Evolutionary conservation across 1,140 invertebrate species (phyloP).

Genomic region (Achroia grisella): DNA sequence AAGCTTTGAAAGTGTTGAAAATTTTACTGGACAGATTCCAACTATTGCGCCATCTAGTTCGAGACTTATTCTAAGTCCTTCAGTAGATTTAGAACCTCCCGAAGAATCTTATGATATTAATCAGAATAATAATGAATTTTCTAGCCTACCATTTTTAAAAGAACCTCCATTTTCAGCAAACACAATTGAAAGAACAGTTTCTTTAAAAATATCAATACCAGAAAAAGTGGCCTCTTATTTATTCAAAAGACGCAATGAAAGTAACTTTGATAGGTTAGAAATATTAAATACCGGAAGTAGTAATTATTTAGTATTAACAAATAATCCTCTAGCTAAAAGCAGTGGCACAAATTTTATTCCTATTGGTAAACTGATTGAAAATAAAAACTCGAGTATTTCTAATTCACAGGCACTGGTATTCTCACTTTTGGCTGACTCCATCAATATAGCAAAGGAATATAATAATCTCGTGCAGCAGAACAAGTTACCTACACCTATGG

Average conservation of each 20-base stretch:
- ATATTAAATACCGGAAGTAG: conserved; percentile 56
- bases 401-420: conserved; percentile 63
- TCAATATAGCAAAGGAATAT: conserved; percentile 56
- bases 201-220: conserved; percentile 61
- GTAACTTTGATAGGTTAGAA: conserved; percentile 43
- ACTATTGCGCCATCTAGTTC: conserved; percentile 20
- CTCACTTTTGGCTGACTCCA: conserved; percentile 55
- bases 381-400: conserved; percentile 53
- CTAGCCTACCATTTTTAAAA: conserved; percentile 49
- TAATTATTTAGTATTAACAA: conserved; percentile 54
- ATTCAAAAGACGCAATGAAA: conserved; percentile 39
- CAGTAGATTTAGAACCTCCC: conserved; percentile 48
- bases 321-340: conserved; percentile 27
- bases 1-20: conserved; percentile 35
- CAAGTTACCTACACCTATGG: conserved; percentile 17
- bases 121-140: conserved; percentile 29
- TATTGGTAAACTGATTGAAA: conserved; percentile 42
- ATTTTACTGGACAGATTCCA: conserved; percentile 25
- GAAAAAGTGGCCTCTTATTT: conserved; percentile 54
- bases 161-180: conserved; percentile 33
- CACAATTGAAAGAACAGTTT: conserved; percentile 60
- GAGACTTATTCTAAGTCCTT: conserved; percentile 30
- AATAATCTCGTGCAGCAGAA: conserved; percentile 44
- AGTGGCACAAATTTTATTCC: conserved; percentile 31
- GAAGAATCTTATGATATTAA: conserved; percentile 21